Evolutionary conservation across 2,797 vertebrate genomes (phyloP), one percentile per base, ranked within the genome.

Genomic region (Parauchenoglanis punctatus): DNA sequence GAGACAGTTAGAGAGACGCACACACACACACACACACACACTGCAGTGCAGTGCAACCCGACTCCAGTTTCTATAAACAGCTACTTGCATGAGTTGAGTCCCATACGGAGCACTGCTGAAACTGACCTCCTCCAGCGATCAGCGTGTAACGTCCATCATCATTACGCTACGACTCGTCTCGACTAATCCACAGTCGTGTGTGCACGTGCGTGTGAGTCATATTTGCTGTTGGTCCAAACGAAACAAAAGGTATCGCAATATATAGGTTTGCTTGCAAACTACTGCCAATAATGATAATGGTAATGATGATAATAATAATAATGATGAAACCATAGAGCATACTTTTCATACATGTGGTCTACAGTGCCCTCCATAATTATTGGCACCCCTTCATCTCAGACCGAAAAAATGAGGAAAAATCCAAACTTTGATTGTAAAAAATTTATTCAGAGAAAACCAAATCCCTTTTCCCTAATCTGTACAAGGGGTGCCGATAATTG

Each of bases 21-120:
- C 28, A 56, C 52, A 20, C 52, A 78, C 15, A 56, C 75, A 56
- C 44, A n/a, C 46, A 76, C 76, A 56, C 76, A 28, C 12, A 54
- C 25, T 65, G 56, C 54, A 3, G n/a, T 15, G 7, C 73, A 73
- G 78, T 81, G 85, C 56, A 88, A 85, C 84, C 44, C 1, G 20
- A 80, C 44, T 54, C 75, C 65, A 80, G 81, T 67, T 87, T 89
- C 90, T 91, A 89, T 88, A 85, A 87, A 88, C 23, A 75, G 82
- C 4, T 17, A 3, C 23, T 73, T 76, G 84, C 84, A 81, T 84
- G 80, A 82, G 76, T 82, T 83, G 18, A 85, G 82, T 83, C 63
- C 8, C 54, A 11, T 61, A 80, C 54, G 35, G 54, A 46, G n/a
- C 15, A 18, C 18, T 0, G 28, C 67, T n/a, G 65, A 61, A 73